Conservation (phyloP, 2,888 invertebrate species). For the Nephrotoma guestfalica region DNA sequence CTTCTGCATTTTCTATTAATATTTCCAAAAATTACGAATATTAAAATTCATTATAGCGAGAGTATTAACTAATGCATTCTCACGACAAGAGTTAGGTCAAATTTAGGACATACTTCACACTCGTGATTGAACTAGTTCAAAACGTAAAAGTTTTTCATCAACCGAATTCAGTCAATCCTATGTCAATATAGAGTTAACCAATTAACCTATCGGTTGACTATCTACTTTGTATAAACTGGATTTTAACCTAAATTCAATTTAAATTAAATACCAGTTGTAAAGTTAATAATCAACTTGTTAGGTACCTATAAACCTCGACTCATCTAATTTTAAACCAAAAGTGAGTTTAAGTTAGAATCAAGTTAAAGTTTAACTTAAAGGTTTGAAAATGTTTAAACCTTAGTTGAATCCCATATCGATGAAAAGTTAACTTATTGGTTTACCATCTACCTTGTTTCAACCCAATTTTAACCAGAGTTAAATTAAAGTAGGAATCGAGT, state of each 20-base stretch:
- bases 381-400: too few relatives aligned
- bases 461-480: too few relatives aligned
- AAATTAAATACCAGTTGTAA: background rate
- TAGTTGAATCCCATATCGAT: background rate
- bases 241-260: background rate
- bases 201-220: background rate
- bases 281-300: background rate
- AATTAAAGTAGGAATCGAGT: too few relatives aligned
- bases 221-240: background rate
- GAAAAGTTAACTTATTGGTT: background rate
- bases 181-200: too few relatives aligned
- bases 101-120: too few relatives aligned
- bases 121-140: background rate
- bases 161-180: background rate
- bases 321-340: background rate
- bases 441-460: background rate
- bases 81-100: too few relatives aligned
- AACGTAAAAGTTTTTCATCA: background rate
- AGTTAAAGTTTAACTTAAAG: too few relatives aligned
- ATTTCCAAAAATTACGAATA: too few relatives aligned
- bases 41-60: too few relatives aligned
- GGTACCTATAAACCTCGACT: background rate
- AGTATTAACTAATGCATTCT: too few relatives aligned
- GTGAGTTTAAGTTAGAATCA: too few relatives aligned
- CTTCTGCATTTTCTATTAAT: too few relatives aligned